A percentile compares a stretch with the other conserved stretches of the same genome.
These are phyloP conservation scores for Pelvicachromis taeniatus DNA, from an alignment of 2,113 vertebrate species.

Conservation along the genomic window DNA sequence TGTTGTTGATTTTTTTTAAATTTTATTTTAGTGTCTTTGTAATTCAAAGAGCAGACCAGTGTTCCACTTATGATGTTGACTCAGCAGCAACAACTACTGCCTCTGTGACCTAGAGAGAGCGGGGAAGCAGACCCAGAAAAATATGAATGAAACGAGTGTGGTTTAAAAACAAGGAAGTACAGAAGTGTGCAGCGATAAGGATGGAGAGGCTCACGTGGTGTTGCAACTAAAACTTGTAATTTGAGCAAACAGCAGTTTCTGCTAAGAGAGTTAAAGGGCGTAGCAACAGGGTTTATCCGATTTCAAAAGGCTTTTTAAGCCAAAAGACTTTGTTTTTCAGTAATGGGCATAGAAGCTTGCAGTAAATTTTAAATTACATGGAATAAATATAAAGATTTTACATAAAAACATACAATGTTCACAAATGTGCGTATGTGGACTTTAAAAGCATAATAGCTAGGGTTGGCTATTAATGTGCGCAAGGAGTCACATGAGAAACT, in stretches of 20 bases:
- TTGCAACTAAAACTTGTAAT: background rate
- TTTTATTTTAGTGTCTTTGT: constrained; percentile 1
- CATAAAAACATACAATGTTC: background rate
- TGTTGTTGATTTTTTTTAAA: background rate
- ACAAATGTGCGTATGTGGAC: background rate
- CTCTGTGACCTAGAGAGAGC: constrained; percentile 51
- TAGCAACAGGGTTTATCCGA: background rate
- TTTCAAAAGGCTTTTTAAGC: background rate
- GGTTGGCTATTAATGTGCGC: background rate
- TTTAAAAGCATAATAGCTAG: background rate
- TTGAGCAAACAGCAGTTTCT: background rate
- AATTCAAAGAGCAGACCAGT: constrained; percentile 14
- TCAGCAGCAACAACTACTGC: constrained; percentile 46
- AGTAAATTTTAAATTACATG: background rate
- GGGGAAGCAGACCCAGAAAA: background rate
- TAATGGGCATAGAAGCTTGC: background rate
- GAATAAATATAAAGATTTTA: background rate
- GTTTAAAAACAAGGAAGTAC: background rate
- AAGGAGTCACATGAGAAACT: background rate
- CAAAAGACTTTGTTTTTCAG: background rate
- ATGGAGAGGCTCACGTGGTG: background rate
- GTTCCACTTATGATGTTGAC: constrained; percentile 64
- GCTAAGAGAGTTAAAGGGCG: background rate
- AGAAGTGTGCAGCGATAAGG: background rate
- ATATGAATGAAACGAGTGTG: constrained; percentile 11